Evolutionary conservation across 2,797 vertebrate genomes (phyloP), one percentile per base, ranked within the genome.

Genomic region (Poeciliopsis infans): DNA sequence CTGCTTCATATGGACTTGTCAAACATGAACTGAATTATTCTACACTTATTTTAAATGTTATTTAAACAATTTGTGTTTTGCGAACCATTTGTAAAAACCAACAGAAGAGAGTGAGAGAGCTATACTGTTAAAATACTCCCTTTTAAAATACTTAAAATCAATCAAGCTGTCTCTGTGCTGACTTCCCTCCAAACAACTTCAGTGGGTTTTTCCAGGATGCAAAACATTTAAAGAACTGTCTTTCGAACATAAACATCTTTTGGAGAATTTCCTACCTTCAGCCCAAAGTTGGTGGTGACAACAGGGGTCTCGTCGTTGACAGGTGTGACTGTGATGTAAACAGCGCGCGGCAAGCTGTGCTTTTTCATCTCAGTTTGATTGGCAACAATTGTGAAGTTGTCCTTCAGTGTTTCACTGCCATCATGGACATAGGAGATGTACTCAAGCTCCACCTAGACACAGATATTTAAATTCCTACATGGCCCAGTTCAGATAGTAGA

Each of bases 371-470:
- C 96, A 0, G 95, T 97, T 90, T 94, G 95, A 83, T 97, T 98
- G 68, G 95, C 96, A 47, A 96, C 82, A 11, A 99, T 77, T 69
- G 96, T 97, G 87, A 98, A 98, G 90, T 90, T 96, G 91, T 98
- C 98, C 28, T 76, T 85, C 15, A 89, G 72, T 0, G 95, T 96
- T 85, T 98, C 96, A 0, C 96, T 97, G 75, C 94, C 96, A 51
- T 98, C 97, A 18, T 98, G 97, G 82, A 97, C 91, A 41, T 97
- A 99, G 71, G 94, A 96, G 89, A 98, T 96, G 85, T 96, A 94
- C 83, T 96, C 94, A 15, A 95, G 95, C 82, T 97, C 96, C 84
- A 98, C 84, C 98, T 98, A 86, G 5, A 83, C 61, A 85, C 10
- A 81, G 2, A 81, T 43, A n/a, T 16, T n/a, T 36, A 78, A 74